Percentiles rank a stretch among this genome's conserved stretches.
Conservation (phyloP, 2,888 invertebrate species). For the Nephrotoma appendiculata region DNA sequence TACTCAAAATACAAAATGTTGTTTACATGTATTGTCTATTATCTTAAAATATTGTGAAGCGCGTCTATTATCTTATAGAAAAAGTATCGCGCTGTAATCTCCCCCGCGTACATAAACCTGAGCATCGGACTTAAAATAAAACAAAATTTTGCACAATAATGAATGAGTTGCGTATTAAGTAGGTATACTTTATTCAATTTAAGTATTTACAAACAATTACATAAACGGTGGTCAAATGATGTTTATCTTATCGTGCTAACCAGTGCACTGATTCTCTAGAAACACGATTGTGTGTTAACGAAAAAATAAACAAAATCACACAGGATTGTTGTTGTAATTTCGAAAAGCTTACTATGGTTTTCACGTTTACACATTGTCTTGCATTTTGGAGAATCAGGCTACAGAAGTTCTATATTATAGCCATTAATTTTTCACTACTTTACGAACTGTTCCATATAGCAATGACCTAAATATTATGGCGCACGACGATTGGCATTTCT, state of each 20-base stretch:
- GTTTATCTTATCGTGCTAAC: background rate
- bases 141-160: background rate
- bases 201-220: background rate
- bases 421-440: background rate
- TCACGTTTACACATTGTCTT: no score
- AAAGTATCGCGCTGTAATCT: background rate
- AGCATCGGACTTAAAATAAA: background rate
- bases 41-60: background rate
- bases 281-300: no score
- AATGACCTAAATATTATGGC: background rate
- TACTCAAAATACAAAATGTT: background rate
- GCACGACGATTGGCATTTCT: background rate
- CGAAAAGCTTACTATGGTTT: no score
- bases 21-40: background rate
- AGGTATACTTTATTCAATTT: background rate
- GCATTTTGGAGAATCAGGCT: no score
- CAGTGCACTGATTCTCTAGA: no score
- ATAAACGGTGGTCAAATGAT: background rate
- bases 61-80: background rate
- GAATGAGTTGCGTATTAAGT: background rate
- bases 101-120: no score
- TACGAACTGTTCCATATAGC: background rate
- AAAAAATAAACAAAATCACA: no score
- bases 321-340: no score
- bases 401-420: no score